Evolutionary conservation across 1,140 invertebrate genomes (phyloP).

Genomic region (Camponotus floridanus): DNA sequence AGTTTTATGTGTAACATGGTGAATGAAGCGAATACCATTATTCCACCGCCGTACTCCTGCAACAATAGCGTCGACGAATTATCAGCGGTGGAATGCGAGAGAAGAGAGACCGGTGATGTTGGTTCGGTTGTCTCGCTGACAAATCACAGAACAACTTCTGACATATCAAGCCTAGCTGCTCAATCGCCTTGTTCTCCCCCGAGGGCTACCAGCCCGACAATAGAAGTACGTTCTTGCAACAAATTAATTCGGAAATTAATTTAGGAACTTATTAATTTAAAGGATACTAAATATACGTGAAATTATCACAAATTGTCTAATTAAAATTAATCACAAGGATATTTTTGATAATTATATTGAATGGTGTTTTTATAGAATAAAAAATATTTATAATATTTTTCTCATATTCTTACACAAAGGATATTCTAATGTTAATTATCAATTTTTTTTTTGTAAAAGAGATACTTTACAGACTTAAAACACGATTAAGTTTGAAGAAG

Average conservation of each 20-base stretch:
- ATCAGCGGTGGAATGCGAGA: slow-evolving; percentile 82
- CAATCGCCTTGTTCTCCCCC: slow-evolving; percentile 91
- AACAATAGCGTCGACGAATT: slow-evolving; percentile 90
- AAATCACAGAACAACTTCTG: slow-evolving; percentile 88
- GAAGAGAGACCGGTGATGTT: slow-evolving; percentile 78
- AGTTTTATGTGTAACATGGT: slow-evolving; percentile 93
- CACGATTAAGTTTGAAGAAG: not conserved
- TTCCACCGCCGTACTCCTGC: slow-evolving; percentile 93
- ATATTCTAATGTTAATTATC: too few species aligned
- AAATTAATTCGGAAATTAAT: not conserved
- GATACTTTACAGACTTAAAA: not conserved
- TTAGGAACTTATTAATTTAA: too few species aligned
- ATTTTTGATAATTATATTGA: too few species aligned
- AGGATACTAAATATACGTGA: not conserved
- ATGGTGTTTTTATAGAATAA: too few species aligned
- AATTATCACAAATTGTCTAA: too few species aligned
- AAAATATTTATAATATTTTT: too few species aligned
- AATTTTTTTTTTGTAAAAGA: too few species aligned
- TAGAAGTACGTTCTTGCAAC: slow-evolving; percentile 84
- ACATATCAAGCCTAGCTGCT: slow-evolving; percentile 89
- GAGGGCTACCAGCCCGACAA: slow-evolving; percentile 92
- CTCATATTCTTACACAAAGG: too few species aligned
- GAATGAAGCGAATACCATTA: slow-evolving; percentile 93
- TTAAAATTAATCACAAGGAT: too few species aligned
- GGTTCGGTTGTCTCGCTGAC: slow-evolving; percentile 83